These are phyloP conservation scores for Hystrix brachyura DNA, from an alignment of 2,113 vertebrate species.

Conservation along the genomic window DNA sequence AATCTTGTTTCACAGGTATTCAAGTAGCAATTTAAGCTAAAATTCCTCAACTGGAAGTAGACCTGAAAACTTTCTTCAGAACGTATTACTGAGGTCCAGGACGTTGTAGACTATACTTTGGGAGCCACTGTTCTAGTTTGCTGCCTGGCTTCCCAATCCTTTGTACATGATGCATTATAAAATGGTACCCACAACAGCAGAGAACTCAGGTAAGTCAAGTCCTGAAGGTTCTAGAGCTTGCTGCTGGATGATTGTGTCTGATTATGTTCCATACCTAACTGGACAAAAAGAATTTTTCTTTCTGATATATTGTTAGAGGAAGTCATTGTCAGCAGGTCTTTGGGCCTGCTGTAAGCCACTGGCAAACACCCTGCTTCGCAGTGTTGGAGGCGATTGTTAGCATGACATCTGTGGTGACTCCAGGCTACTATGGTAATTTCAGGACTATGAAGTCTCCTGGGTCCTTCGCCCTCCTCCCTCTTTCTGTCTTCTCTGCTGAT, in stretches of 20 bases:
- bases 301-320: background rate
- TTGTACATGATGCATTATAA: background rate
- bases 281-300: background rate
- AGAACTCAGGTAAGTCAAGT: background rate
- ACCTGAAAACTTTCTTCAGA: background rate
- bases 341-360: background rate
- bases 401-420: background rate
- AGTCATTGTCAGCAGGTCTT: background rate
- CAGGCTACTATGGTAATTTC: accelerated
- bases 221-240: background rate
- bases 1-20: background rate
- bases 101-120: background rate
- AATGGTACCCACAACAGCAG: background rate
- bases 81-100: background rate
- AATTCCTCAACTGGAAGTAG: background rate
- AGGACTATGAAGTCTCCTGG: no score
- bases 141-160: background rate
- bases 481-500: background rate
- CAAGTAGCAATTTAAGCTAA: slow-evolving; percentile 22
- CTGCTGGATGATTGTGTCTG: background rate
- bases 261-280: background rate
- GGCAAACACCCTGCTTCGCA: background rate
- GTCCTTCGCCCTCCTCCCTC: background rate
- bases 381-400: background rate
- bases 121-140: background rate